Base-by-base conservation (phyloP, 2,888 invertebrate genomes). In the Scaptomyza parva region DNA sequence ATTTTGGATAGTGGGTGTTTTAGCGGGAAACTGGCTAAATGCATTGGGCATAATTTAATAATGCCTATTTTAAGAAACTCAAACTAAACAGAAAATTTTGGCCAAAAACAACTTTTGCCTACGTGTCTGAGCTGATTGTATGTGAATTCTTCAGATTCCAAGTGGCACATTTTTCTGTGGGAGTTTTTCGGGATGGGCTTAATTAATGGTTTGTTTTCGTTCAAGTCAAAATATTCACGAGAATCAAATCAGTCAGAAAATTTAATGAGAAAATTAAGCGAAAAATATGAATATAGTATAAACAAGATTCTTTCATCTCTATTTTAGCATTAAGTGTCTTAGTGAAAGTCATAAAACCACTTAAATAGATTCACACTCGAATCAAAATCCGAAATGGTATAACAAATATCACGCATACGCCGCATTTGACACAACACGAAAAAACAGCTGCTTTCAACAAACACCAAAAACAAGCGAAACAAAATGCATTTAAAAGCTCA, bases 401-500 rank as follows among this genome's bases (percentile, higher is more conserved):
- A 70, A 70, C 72, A 75, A 80, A 82, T 74, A 84, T 82, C 86
- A 80, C 84, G 78, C 66, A 77, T 75, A 70, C 72, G 86, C 64
- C 50, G 61, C 70, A 50, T 64, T 52, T 62, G 75, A 58, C 60
- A 59, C 59, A 63, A 61, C 70, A 30, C n/a, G n/a, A n/a, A 2
- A 26, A 26, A 26, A 17, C 28, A 14, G 43, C 43, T 30, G 70
- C 80, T 86, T 76, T 83, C 81, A 63, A 79, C 83, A 81, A 79
- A 86, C 70, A 81, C n/a, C 61, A 47, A 52, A 40, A 7, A 11
- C 24, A 9, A 2, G 30, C 30, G 24, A 8, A 26, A 8, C 6
- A 11, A 66, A 74, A 78, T 73, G 65, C 79, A 66, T 75, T 85
- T 88, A 83, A 88, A 87, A 87, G 73, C 79, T 79, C 85, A 85